Conservation (phyloP, 2,797 vertebrate genomes). For the Coranthus polyacanthus region DNA sequence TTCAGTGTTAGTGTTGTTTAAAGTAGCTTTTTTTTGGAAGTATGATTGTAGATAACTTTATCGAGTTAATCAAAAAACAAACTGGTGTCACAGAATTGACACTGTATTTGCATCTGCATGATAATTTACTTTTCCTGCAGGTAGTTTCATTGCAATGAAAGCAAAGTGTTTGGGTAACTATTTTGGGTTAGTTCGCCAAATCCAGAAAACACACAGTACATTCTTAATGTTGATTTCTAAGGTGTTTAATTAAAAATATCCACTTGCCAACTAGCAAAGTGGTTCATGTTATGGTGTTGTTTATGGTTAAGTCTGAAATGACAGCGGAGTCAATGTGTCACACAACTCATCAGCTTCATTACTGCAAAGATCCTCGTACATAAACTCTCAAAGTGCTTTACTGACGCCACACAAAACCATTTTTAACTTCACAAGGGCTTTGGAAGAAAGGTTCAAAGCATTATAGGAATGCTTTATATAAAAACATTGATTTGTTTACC, state of each 20-base stretch:
- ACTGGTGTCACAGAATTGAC: neutral
- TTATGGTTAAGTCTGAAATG: constrained; percentile 16
- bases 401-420: neutral
- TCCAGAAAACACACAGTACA: constrained; percentile 1
- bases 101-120: neutral
- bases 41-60: constrained; percentile 2
- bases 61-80: neutral
- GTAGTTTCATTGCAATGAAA: neutral
- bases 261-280: neutral
- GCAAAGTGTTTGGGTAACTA: neutral
- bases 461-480: constrained; percentile 2
- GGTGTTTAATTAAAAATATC: neutral
- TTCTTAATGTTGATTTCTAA: neutral
- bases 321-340: neutral
- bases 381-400: neutral
- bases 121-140: neutral
- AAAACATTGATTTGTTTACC: constrained; percentile 15
- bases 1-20: constrained; percentile 6
- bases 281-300: neutral
- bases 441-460: neutral
- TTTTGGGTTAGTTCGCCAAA: neutral
- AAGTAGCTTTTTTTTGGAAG: neutral
- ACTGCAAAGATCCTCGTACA: neutral
- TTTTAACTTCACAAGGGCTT: constrained; percentile 16
- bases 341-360: constrained; percentile 1